A percentile compares a stretch with the other conserved stretches of the same genome.
These are phyloP conservation scores for Podarcis raffonei DNA, from an alignment of 2,113 vertebrate species.

Conservation along the genomic window DNA sequence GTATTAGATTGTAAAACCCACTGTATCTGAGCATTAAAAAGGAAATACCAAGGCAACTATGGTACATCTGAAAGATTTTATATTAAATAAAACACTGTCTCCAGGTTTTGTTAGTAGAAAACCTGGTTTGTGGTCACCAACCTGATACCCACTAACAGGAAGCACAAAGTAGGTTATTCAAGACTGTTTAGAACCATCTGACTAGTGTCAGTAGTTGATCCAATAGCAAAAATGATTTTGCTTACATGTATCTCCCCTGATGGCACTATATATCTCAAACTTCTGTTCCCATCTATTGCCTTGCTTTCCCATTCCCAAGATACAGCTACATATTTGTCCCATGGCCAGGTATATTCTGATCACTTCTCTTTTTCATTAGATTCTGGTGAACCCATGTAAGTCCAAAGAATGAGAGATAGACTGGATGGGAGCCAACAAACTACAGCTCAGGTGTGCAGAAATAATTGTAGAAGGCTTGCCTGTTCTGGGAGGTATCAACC, in stretches of 20 bases:
- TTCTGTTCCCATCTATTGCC: not conserved
- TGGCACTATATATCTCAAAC: not conserved
- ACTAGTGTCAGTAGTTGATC: not conserved
- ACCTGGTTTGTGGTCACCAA: not conserved
- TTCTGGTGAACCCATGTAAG: no score
- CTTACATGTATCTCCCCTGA: not conserved
- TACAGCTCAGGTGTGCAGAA: no score
- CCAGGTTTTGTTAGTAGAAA: not conserved
- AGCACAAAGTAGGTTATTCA: not conserved
- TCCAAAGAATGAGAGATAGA: no score
- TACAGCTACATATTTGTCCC: not conserved
- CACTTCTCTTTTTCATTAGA: not conserved
- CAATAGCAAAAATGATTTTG: not conserved
- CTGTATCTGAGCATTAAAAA: not conserved
- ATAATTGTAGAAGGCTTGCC: no score
- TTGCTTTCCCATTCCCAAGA: not conserved
- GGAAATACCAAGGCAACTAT: not conserved
- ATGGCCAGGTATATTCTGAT: not conserved
- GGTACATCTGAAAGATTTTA: not conserved
- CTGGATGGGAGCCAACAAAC: no score
- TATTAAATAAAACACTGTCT: not conserved
- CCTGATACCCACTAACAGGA: not conserved
- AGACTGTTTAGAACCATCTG: not conserved
- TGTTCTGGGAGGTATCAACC: no score
- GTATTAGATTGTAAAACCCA: constrained; percentile 2